A percentile compares a stretch with the other conserved stretches of the same genome.
These are phyloP conservation scores for Nothobranchius kuhntae DNA, from an alignment of 2,113 vertebrate species.

Conservation along the genomic window DNA sequence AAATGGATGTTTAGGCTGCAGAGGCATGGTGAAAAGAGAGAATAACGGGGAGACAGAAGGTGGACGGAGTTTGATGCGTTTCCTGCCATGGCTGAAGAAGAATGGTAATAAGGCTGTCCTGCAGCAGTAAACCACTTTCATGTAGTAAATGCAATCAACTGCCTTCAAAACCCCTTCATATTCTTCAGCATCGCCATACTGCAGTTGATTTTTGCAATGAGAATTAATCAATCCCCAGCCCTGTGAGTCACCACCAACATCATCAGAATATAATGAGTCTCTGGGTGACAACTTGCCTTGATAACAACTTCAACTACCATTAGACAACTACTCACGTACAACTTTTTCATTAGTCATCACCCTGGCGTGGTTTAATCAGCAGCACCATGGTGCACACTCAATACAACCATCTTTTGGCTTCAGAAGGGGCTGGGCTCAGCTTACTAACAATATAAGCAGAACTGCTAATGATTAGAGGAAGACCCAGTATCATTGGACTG, in stretches of 20 bases:
- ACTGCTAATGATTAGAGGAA: background rate
- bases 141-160: slow-evolving; percentile 29
- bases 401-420: background rate
- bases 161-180: slow-evolving; percentile 33
- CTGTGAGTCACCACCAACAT: slow-evolving; percentile 49
- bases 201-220: slow-evolving; percentile 30
- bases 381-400: background rate
- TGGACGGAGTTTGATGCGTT: slow-evolving; percentile 16
- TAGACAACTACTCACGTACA: slow-evolving; percentile 32
- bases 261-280: slow-evolving; percentile 53
- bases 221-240: slow-evolving; percentile 46
- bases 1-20: background rate
- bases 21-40: background rate
- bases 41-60: slow-evolving; percentile 29
- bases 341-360: slow-evolving; percentile 50
- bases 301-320: slow-evolving; percentile 56
- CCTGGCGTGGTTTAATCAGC: slow-evolving; percentile 40
- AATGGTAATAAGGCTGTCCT: slow-evolving; percentile 28
- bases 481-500: slow-evolving; percentile 1
- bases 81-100: slow-evolving; percentile 43
- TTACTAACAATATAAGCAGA: background rate
- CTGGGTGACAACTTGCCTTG: slow-evolving; percentile 28
- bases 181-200: slow-evolving; percentile 37
- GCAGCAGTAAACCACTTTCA: background rate
- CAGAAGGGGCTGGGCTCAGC: background rate